These are phyloP conservation scores for Myzus persicae DNA, from an alignment of 1,140 invertebrate genomes.

Conservation along the genomic window DNA sequence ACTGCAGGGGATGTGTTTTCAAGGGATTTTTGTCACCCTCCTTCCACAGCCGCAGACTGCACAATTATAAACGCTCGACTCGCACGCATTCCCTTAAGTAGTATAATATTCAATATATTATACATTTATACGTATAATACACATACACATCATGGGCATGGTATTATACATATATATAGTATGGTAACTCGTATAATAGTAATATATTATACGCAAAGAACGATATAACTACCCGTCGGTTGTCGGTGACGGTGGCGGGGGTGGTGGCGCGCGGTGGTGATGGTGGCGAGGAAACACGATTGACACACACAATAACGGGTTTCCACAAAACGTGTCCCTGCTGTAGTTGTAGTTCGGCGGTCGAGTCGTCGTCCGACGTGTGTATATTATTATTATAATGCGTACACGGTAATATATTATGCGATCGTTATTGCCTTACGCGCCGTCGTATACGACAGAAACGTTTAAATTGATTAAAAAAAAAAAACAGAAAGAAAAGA, in stretches of 20 bases:
- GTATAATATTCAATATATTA: background rate
- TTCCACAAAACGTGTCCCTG: constrained; percentile 48
- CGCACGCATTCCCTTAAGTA: background rate
- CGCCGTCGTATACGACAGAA: constrained; percentile 45
- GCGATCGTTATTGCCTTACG: constrained; percentile 51
- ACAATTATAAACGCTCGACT: background rate
- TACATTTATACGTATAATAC: background rate
- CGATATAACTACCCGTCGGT: constrained; percentile 1
- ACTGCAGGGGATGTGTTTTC: background rate
- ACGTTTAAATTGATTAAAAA: constrained; percentile 58
- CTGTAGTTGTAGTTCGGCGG: background rate
- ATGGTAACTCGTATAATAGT: background rate
- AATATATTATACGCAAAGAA: background rate
- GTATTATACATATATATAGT: background rate
- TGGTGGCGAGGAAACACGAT: background rate
- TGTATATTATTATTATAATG: background rate
- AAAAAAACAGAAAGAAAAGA: constrained; percentile 24
- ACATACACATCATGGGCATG: background rate
- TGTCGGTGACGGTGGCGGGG: background rate
- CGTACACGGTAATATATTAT: constrained; percentile 48
- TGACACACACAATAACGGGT: constrained; percentile 49
- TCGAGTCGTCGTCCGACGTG: background rate
- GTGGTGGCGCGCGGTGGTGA: background rate
- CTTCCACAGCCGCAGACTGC: too few relatives aligned
- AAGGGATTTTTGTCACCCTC: constrained; percentile 30